Percentiles rank a stretch among this genome's conserved stretches.
Conservation (phyloP, 2,797 vertebrate species). For the Sebastes melanostomus region DNA sequence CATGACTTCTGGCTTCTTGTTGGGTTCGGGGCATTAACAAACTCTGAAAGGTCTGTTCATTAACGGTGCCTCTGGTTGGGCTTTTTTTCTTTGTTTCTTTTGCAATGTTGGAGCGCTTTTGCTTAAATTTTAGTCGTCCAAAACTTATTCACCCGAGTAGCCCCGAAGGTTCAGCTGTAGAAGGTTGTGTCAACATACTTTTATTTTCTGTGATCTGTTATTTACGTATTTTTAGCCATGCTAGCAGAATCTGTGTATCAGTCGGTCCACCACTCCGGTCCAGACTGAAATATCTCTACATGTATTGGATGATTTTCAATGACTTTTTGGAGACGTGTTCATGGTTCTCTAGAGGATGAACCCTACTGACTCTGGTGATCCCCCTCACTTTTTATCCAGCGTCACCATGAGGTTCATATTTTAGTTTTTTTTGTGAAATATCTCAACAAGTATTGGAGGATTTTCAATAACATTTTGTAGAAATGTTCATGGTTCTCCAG, state of each 20-base stretch:
- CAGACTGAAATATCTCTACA: not conserved
- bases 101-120: conserved; percentile 2
- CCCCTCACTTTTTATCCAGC: too few relatives aligned
- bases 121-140: conserved; percentile 1
- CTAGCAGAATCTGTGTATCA: not conserved
- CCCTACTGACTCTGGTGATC: too few relatives aligned
- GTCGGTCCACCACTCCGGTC: not conserved
- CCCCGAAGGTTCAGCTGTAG: not conserved
- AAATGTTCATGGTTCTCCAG: too few relatives aligned
- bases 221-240: not conserved
- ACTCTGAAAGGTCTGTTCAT: conserved; percentile 45
- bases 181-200: not conserved
- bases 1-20: conserved; percentile 14
- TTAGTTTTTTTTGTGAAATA: not conserved
- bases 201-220: too few relatives aligned
- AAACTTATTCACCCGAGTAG: not conserved
- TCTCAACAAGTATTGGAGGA: not conserved
- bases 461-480: not conserved
- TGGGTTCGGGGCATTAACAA: conserved; percentile 44
- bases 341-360: too few relatives aligned
- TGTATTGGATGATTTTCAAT: not conserved
- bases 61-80: conserved; percentile 55
- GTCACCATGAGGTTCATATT: too few relatives aligned
- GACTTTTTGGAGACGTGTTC: too few relatives aligned
- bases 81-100: conserved; percentile 15